Evolutionary conservation across 2,797 vertebrate genomes (phyloP), one percentile per base, ranked within the genome.

Genomic region (Capromys pilorides): DNA sequence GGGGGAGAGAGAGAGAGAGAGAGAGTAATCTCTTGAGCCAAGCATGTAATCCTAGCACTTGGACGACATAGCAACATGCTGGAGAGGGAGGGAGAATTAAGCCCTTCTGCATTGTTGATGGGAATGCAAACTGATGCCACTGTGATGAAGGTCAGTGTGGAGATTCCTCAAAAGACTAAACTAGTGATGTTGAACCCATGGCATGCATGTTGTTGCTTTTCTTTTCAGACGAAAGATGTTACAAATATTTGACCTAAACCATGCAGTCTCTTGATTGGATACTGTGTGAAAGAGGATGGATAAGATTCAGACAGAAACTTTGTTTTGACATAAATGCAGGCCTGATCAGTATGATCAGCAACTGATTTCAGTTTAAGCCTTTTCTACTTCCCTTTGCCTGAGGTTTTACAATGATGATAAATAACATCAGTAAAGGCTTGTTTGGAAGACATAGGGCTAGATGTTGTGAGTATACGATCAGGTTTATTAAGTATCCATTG

Each of bases 381-480:
- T 82, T 54, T 49, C 13, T 5, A 39, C 26, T 84, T 85, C 11
- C n/a, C 33, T 80, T 87, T 71, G 62, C 64, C 64, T 94, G 54
- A n/a, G 10, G 36, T 93, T 57, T 73, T 73, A 54, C 66, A n/a
- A 0, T 31, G 21, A 59, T 85, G 67, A 69, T 28, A 85, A 61
- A 39, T 66, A 90, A 18, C 12, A 36, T 73, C 83, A 45, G 62
- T 73, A 61, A 89, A 57, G 39, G 11, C 73, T 94, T 61, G 57
- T 12, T n/a, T 89, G 36, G 83, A 93, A 91, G 66, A 86, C 57
- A 83, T n/a, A n/a, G n/a, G n/a, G n/a, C n/a, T n/a, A n/a, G n/a
- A n/a, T n/a, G n/a, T 31, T 84, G 0, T 79, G 49, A 24, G 5
- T 86, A 86, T 80, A 66, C 66, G 77, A 39, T 94, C 26, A 51